phyloP scores from a whole-genome alignment of 1,140 invertebrate species.

The Myzus persicae region DNA sequence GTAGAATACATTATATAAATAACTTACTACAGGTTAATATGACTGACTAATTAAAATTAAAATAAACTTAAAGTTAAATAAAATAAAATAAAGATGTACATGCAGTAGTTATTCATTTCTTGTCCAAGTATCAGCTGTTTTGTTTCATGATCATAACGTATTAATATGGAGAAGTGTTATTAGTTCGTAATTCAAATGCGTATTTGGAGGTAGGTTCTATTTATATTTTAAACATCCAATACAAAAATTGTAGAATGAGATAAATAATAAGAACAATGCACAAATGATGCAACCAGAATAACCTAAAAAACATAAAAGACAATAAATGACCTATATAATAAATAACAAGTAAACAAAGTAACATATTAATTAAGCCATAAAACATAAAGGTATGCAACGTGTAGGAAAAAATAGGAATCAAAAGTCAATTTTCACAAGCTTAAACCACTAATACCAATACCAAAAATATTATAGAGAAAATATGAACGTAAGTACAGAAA shows the following conservation, averaged over 20 bases:
- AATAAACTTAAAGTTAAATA: too few species aligned
- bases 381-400: too few species aligned
- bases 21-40: too few species aligned
- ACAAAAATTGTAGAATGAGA: background rate
- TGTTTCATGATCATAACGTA: background rate
- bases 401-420: too few species aligned
- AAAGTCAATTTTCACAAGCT: too few species aligned
- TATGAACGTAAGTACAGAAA: too few species aligned
- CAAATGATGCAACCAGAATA: background rate
- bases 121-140: background rate
- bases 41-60: too few species aligned
- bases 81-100: background rate
- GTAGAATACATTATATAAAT: too few species aligned
- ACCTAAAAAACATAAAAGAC: background rate
- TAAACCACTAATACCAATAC: too few species aligned
- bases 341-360: background rate
- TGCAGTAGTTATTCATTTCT: background rate
- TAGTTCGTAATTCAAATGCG: too few species aligned
- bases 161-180: background rate
- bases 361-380: too few species aligned
- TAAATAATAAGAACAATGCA: background rate
- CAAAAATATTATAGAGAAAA: too few species aligned
- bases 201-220: fast-evolving
- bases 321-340: background rate
- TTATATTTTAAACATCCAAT: background rate